Evolutionary conservation across 35 echinoderm and acorn worm species (phyloP).

Genomic region (Anneissia japonica): DNA sequence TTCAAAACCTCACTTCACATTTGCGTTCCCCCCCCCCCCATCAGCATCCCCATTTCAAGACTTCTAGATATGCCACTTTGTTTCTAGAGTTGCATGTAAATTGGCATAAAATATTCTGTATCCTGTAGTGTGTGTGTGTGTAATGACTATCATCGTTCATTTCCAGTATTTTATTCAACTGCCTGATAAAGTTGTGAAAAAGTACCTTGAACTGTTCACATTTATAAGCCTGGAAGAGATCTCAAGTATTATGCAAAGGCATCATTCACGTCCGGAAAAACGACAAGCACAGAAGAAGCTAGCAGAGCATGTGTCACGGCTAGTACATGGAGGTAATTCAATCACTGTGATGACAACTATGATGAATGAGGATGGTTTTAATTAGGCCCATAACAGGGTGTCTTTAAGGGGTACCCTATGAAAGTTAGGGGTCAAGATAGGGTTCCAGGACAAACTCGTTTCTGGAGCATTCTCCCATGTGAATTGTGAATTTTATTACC

Average conservation of each 20-base stretch:
- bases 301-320: conserved; percentile 66
- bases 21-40: too few species aligned
- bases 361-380: too few species aligned
- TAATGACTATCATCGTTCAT: too few species aligned
- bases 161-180: conserved; percentile 69
- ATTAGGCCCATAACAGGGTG: too few species aligned
- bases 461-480: neutral
- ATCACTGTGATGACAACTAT: neutral
- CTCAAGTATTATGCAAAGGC: conserved; percentile 21
- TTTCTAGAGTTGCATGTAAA: too few species aligned
- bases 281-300: conserved; percentile 71
- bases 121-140: neutral
- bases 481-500: neutral
- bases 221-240: conserved; percentile 70
- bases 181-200: conserved; percentile 57
- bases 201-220: conserved; percentile 74
- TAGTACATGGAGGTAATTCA: conserved; percentile 86
- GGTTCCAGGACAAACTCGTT: too few species aligned
- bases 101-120: too few species aligned
- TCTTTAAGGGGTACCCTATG: too few species aligned
- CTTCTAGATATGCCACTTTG: too few species aligned
- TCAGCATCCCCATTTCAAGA: too few species aligned
- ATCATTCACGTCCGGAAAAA: conserved; percentile 65
- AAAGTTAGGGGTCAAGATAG: too few species aligned
- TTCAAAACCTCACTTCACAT: too few species aligned